Evolutionary conservation across 2,888 invertebrate genomes (phyloP), one percentile per base, ranked within the genome.

Genomic region (Oscheius myriophilus): DNA sequence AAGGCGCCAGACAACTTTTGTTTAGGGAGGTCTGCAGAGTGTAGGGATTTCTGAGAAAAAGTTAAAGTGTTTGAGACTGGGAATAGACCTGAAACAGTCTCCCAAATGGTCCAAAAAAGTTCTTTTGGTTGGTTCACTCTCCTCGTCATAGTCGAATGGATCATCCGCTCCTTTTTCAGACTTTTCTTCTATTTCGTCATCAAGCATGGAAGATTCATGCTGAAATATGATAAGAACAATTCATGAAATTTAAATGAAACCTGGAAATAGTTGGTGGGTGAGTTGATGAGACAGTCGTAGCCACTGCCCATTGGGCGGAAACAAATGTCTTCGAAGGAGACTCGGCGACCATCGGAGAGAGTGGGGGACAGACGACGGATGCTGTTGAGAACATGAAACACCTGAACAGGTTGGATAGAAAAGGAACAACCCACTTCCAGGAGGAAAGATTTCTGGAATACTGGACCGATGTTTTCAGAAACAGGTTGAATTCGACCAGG

Each of bases 221-320:
- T 58, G 58, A 58, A 58, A 43, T 12, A 2, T n/a, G 16, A 3
- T 7, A n/a, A 12, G 21, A 49, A 49, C 49, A 49, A 18, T 49
- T 49, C 1, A 18, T 16, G 9, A 43, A n/a, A 51, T 12, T 51
- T 18, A 14, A 61, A 21, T 23, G 64, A n/a, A 52, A 84, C 85
- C 87, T 93, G 91, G 89, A 91, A 96, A 89, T 94, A 98, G 53
- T 96, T 95, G 91, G 95, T 92, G 43, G 93, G 89, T 69, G 94
- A 94, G 89, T 94, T 92, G 11, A 97, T 90, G 12, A 92, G 91
- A 88, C 98, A 99, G 9, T 91, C 89, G 7, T 90, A 78, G 33
- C 74, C 89, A 0, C 92, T 92, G 12, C 91, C 90, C 73, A 98
- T 88, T 0, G 98, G 97, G 0, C 94, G 92, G 88, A 92, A 94